Base-by-base conservation (phyloP, 2,797 vertebrate species). In the Anguilla obscura region DNA sequence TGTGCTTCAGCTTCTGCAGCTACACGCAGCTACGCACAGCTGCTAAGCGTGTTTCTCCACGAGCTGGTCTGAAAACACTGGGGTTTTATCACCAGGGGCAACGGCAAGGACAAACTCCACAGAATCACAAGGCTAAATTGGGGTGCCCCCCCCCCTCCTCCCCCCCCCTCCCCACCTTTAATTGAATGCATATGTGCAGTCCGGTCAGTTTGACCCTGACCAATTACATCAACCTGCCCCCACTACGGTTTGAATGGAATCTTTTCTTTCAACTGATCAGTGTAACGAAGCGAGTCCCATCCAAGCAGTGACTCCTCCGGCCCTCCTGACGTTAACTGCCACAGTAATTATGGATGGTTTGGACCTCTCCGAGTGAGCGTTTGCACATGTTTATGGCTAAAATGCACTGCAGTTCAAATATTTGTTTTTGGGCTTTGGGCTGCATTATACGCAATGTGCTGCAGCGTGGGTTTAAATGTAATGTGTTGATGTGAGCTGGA, bases 21-120 rank as follows among this genome's bases (percentile, higher is more conserved):
- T 92, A 90, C 56, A 86, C 9, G 5, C 50, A 50, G 50, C 50
- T 50, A 9, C 5, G 50, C 88, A 33, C 93, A 94, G 91, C 92
- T 92, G 92, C 89, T 92, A 6, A 40, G 82, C 84, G 89, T 21
- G 63, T 85, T 58, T 86, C 30, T 87, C 1, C 60, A 24, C 21
- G 7, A 69, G 76, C 36, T 9, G 5, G 2, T 50, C 1, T 80
- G 40, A 80, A 80, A 80, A 48, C 16, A n/a, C 18, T 6, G 45
- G 30, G 71, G 3, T 60, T 69, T 88, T 69, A 88, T 89, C 16
- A 33, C 85, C 54, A 36, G 27, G 54, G 92, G 90, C 90, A 88
- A 84, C 89, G 63, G 4, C 18, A 56, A 33, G 63, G 69, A 80
- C 69, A 79, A 50, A 52, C 76, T 30, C 48, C 79, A 66, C 21